These are phyloP conservation scores for Rhabditoides inermis DNA, from an alignment of 2,888 invertebrate species.

Conservation along the genomic window DNA sequence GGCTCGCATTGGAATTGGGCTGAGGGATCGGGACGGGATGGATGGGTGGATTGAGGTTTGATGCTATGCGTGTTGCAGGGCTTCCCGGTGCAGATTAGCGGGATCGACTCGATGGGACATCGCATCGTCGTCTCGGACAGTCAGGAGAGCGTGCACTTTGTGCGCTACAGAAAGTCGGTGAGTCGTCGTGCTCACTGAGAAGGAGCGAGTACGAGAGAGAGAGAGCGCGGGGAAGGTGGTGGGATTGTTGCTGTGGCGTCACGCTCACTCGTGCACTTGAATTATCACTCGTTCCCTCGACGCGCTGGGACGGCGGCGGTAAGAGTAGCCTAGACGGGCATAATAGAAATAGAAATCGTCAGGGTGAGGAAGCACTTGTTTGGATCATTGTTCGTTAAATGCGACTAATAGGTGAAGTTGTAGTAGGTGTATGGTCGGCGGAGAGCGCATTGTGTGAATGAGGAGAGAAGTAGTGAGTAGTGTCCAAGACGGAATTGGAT, in stretches of 20 bases:
- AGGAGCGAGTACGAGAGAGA: neutral
- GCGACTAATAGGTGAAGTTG: no score
- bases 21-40: no score
- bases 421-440: no score
- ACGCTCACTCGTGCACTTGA: neutral
- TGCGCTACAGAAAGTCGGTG: slow-evolving; percentile 64
- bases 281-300: neutral
- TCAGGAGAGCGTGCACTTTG: slow-evolving; percentile 90
- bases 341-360: neutral
- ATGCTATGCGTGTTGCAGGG: slow-evolving; percentile 69
- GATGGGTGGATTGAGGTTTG: no score
- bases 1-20: no score
- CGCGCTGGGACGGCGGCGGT: neutral
- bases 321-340: neutral
- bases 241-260: neutral
- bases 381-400: no score
- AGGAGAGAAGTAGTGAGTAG: no score
- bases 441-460: no score
- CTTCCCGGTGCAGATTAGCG: slow-evolving; percentile 86
- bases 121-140: slow-evolving; percentile 89
- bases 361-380: neutral
- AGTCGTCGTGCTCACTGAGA: slow-evolving; percentile 11
- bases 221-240: neutral
- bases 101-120: slow-evolving; percentile 85
- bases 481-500: neutral